Conservation (phyloP, 2,113 vertebrate species). For the Corythornis vintsioides region DNA sequence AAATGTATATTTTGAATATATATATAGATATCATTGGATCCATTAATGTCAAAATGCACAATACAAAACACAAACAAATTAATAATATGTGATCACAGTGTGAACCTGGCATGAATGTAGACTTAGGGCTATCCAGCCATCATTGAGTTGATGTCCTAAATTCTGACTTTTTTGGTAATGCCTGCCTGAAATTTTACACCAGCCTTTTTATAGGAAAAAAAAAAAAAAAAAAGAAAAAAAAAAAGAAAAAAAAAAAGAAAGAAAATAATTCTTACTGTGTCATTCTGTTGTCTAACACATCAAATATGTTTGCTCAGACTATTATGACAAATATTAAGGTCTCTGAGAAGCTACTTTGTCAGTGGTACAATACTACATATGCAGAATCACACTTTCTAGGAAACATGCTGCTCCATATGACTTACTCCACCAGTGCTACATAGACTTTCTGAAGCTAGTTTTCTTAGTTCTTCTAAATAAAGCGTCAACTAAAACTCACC, state of each 20-base stretch:
- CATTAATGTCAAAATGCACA: background rate
- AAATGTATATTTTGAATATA: background rate
- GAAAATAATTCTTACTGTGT: background rate
- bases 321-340: background rate
- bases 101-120: background rate
- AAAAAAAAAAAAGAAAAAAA: too few relatives aligned
- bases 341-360: background rate
- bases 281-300: background rate
- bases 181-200: background rate
- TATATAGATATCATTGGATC: background rate
- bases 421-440: background rate
- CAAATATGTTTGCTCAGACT: background rate
- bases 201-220: background rate
- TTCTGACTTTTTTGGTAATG: background rate
- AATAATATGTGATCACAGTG: background rate
- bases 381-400: background rate
- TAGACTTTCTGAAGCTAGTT: background rate
- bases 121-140: background rate
- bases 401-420: background rate
- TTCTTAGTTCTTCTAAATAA: background rate
- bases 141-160: background rate
- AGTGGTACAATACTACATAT: background rate
- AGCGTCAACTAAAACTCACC: background rate
- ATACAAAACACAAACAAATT: background rate
- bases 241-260: background rate